Base-by-base conservation (phyloP, 1,140 invertebrate genomes). In the Lepidurus packardi region DNA sequence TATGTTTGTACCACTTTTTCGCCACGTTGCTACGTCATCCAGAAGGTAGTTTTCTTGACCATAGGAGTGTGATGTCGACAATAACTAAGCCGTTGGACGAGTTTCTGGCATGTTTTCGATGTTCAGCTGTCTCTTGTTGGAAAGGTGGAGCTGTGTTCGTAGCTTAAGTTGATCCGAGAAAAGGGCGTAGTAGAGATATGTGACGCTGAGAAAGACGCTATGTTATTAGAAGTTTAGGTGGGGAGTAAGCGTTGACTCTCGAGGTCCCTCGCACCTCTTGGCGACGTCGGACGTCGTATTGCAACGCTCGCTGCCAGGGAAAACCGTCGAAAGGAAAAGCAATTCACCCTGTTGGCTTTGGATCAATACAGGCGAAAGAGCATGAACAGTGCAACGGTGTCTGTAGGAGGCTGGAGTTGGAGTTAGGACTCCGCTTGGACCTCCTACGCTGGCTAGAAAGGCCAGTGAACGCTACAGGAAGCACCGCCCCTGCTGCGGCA, bases 1-100 rank as follows among this genome's bases (percentile, higher is more conserved):
- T 89, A 89, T 83, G 86, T 89, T 77, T 89, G 88, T 81, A 88
- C 87, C 21, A 86, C 88, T 3, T 89, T 88, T 83, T 88, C 87
- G 81, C 88, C 88, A 4, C 83, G 88, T 73, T 89, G 88, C 83
- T 89, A 88, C 84, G 88, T 89, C 81, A 89, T 89, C 73, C 88
- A 89, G 82, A 89, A 89, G 87, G 88, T 89, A 83, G 80, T 81
- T 73, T 13, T 45, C 13, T 76, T 79, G 42, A 21, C 16, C 2
- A 1, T 13, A 7, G 53, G n/a, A 21, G 13, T n/a, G 13, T 65
- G 8, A n/a, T 65, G 16, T 16, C 21, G 8, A 21, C 53, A n/a
- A 65, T n/a, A 21, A 65, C 53, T 34, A 34, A 34, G 34, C 34
- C 34, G 34, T 34, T 34, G 34, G 34, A n/a, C 24, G 65, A 73